Percentiles rank a stretch among this genome's conserved stretches.
These are phyloP conservation scores for Lycaena phlaeas DNA, from an alignment of 2,888 invertebrate genomes.

Conservation along the genomic window DNA sequence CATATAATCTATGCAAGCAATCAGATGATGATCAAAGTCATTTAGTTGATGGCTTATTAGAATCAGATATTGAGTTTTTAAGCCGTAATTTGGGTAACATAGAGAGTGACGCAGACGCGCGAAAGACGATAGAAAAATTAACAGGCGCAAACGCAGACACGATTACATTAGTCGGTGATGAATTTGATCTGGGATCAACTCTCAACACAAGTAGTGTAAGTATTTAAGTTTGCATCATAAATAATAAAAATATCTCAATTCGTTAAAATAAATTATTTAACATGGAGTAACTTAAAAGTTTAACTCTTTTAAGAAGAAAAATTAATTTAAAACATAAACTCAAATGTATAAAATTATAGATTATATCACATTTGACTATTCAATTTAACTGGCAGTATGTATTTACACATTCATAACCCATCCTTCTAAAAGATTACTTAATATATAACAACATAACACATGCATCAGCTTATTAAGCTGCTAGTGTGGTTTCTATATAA, in stretches of 20 bases:
- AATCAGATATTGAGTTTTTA: constrained; percentile 66
- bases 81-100: constrained; percentile 64
- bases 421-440: too few species aligned
- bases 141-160: constrained; percentile 64
- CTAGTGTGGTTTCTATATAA: too few species aligned
- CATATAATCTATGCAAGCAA: constrained; percentile 52
- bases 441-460: too few species aligned
- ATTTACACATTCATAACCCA: too few species aligned
- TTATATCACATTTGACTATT: too few species aligned
- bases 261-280: too few species aligned
- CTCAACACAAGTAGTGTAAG: constrained; percentile 57
- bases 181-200: constrained; percentile 63
- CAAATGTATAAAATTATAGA: too few species aligned
- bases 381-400: not conserved
- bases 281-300: too few species aligned
- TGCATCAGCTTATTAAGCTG: too few species aligned
- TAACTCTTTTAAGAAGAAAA: too few species aligned
- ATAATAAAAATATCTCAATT: too few species aligned
- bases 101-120: constrained; percentile 65
- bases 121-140: constrained; percentile 66
- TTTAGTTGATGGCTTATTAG: constrained; percentile 58
- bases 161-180: constrained; percentile 59
- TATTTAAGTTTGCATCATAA: constrained; percentile 14
- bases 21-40: constrained; percentile 46
- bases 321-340: too few species aligned